Evolutionary conservation across 2,888 invertebrate species (phyloP), one percentile per base, ranked within the genome.

Genomic region (Imbricaverruca yamaguchii): DNA sequence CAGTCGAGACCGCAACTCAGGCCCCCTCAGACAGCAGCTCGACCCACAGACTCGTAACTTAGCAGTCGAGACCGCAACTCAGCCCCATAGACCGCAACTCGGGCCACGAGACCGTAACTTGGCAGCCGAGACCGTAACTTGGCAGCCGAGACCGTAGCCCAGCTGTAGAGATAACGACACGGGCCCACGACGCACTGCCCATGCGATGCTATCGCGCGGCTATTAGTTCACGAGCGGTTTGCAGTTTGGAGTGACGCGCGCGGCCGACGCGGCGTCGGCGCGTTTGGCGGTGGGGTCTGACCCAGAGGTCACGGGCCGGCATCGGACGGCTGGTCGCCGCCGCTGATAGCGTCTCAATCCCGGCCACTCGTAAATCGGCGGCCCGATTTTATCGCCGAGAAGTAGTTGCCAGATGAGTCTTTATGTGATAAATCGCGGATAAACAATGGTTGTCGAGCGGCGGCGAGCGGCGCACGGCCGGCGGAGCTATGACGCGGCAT

Each of bases 351-450:
- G 67, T 67, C 67, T 67, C 23, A 67, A 67, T 67, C 67, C 23
- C 12, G 23, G 2, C 25, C 4, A 9, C 2, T 25, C 67, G 67
- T 67, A 67, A 67, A 67, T 67, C 67, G 67, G 12, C 67, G n/a
- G 67, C 23, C n/a, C 67, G 67, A 67, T 67, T 67, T 67, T 25
- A 67, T 67, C 67, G 67, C 63, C 23, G 67, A 25, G 23, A 67
- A 67, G 23, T 67, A 67, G 23, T 67, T 67, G 67, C 67, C 67
- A 12, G 67, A 67, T 67, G 67, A 67, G 67, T 67, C 23, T 67
- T 67, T 67, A 67, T 23, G 67, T 23, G 67, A 67, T 67, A 67
- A 67, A 67, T 67, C 67, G 67, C 25, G 67, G 67, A 67, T 67
- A 67, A 67, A 67, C 67, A 67, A 67, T 25, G 67, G 67, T 67